phyloP scores from a whole-genome alignment of 2,113 vertebrate species.

The Proteles cristata region DNA sequence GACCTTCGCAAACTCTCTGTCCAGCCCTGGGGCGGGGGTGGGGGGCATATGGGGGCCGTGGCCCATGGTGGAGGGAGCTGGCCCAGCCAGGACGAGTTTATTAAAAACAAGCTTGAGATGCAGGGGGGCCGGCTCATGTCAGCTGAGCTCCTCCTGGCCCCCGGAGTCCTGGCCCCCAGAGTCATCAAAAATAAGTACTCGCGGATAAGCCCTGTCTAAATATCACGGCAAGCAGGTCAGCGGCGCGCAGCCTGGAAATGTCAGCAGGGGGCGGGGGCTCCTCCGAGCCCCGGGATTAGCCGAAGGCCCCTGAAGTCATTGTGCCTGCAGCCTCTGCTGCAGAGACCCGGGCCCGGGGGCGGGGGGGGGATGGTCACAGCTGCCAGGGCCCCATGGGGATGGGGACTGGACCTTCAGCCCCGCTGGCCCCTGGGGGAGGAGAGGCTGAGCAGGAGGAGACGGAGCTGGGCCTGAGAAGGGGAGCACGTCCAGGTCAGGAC shows the following conservation, averaged over 20 bases:
- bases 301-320: slow-evolving; percentile 75
- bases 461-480: rapidly evolving
- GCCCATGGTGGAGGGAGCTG: rapidly evolving
- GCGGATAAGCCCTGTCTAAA: slow-evolving; percentile 86
- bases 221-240: slow-evolving; percentile 83
- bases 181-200: slow-evolving; percentile 17
- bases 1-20: rapidly evolving
- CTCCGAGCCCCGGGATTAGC: slow-evolving; percentile 83
- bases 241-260: slow-evolving; percentile 86
- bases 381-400: slow-evolving; percentile 2
- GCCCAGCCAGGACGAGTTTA: not conserved
- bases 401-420: slow-evolving; percentile 28
- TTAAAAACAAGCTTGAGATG: not conserved
- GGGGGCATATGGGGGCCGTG: rapidly evolving
- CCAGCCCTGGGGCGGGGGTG: too few relatives aligned
- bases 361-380: not conserved
- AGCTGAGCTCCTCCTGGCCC: not conserved
- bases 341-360: slow-evolving; percentile 22
- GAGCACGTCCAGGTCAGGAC: not conserved
- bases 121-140: not conserved
- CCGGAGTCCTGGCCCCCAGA: slow-evolving; percentile 62
- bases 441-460: not conserved
- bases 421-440: not conserved
- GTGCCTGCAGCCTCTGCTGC: slow-evolving; percentile 40
- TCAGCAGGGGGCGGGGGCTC: slow-evolving; percentile 87